Conservation (phyloP, 1,140 invertebrate genomes). For the Platyscapa corneri region DNA sequence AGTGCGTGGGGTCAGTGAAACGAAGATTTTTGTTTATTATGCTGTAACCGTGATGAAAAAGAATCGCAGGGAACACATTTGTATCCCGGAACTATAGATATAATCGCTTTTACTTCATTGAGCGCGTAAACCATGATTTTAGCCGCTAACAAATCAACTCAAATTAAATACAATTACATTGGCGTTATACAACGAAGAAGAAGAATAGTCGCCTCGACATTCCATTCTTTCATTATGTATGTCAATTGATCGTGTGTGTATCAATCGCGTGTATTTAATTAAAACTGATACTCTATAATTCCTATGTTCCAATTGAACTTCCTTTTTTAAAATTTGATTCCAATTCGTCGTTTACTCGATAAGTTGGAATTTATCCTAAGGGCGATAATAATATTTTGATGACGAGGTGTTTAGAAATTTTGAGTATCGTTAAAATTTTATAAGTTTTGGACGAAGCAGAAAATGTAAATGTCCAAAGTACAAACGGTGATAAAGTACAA, state of each 20-base stretch:
- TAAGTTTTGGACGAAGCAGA: not conserved
- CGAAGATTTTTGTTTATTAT: too few relatives aligned
- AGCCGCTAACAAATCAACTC: slow-evolving; percentile 63
- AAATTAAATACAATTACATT: slow-evolving; percentile 67
- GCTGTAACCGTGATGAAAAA: not conserved
- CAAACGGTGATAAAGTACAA: too few relatives aligned
- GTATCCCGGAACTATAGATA: not conserved
- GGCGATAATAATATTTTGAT: too few relatives aligned
- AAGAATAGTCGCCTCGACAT: not conserved
- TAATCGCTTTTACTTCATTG: slow-evolving; percentile 26
- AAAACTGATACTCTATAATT: not conserved
- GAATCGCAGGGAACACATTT: not conserved
- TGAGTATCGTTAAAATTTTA: not conserved
- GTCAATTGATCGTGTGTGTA: not conserved
- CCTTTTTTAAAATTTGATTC: too few relatives aligned
- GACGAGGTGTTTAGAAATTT: too few relatives aligned
- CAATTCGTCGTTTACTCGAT: not conserved
- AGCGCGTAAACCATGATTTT: slow-evolving; percentile 56
- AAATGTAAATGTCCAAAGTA: too few relatives aligned
- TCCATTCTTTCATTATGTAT: not conserved
- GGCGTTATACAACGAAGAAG: not conserved
- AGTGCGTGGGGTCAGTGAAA: too few relatives aligned
- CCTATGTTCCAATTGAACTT: too few relatives aligned
- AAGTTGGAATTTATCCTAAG: too few relatives aligned
- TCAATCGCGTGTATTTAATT: not conserved